These are phyloP conservation scores for Boleophthalmus pectinirostris DNA, from an alignment of 2,113 vertebrate genomes.

Conservation along the genomic window DNA sequence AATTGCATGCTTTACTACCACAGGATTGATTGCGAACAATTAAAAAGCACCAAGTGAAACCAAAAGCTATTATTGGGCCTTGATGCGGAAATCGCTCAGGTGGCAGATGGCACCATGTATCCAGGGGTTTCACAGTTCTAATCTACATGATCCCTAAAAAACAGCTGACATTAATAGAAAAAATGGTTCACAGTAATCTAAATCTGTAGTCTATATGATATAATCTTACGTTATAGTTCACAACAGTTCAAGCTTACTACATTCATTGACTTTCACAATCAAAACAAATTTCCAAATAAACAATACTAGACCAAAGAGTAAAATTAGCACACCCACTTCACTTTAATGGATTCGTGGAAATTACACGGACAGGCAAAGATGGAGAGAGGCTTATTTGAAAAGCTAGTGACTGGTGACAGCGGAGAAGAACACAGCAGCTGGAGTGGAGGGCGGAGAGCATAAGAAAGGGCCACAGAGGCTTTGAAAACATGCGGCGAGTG, in stretches of 20 bases:
- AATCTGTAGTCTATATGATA: no score
- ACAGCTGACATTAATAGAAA: no score
- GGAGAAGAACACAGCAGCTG: constrained; percentile 23
- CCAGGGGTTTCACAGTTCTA: neutral
- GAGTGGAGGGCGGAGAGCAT: constrained; percentile 18
- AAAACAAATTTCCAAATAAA: neutral
- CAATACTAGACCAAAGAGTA: neutral
- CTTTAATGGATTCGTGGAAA: constrained; percentile 56
- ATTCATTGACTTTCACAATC: neutral
- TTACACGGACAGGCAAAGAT: constrained; percentile 44
- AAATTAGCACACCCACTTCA: constrained; percentile 59
- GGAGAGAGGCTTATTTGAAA: constrained; percentile 52
- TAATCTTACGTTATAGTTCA: neutral
- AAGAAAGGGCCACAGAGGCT: constrained; percentile 30
- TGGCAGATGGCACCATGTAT: no score
- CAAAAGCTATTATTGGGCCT: neutral
- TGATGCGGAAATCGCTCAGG: no score
- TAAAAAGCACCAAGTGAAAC: neutral
- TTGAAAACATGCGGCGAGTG: constrained; percentile 54
- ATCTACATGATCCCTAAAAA: no score
- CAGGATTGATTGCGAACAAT: no score
- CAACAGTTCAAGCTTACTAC: neutral
- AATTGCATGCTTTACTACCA: no score
- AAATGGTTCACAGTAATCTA: no score
- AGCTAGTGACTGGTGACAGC: constrained; percentile 34